phyloP scores from a whole-genome alignment of 2,888 invertebrate species.

The Apodemia mormo region DNA sequence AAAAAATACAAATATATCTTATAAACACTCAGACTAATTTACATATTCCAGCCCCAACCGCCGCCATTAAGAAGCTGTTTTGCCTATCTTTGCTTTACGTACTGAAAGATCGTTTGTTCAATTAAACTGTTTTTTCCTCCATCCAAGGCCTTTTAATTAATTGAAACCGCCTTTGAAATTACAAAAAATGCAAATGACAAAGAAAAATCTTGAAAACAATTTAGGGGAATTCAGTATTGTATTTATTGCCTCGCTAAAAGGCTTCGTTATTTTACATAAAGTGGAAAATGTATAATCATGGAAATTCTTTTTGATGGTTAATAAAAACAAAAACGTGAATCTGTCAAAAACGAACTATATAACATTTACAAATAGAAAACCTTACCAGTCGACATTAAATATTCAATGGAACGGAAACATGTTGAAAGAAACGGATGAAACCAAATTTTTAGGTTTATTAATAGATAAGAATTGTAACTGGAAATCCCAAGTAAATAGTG shows the following conservation, averaged over 20 bases:
- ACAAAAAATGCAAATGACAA: slow-evolving; percentile 18
- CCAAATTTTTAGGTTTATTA: too few relatives aligned
- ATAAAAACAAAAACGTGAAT: too few relatives aligned
- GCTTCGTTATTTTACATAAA: not conserved
- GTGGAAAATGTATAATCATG: not conserved
- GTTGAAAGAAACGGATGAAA: too few relatives aligned
- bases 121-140: slow-evolving; percentile 14
- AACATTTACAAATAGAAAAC: too few relatives aligned
- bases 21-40: not conserved
- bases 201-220: slow-evolving; percentile 18
- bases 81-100: slow-evolving; percentile 1
- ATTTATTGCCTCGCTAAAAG: slow-evolving; percentile 4
- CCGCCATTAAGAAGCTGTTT: slow-evolving; percentile 1
- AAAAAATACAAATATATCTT: too few relatives aligned
- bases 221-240: not conserved
- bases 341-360: too few relatives aligned
- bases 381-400: too few relatives aligned
- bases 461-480: too few relatives aligned
- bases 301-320: too few relatives aligned
- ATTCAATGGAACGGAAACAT: too few relatives aligned
- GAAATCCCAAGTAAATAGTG: too few relatives aligned
- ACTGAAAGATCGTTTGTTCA: slow-evolving; percentile 12
- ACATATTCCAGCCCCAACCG: not conserved
- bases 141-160: slow-evolving; percentile 24
- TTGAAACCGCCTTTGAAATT: slow-evolving; percentile 24